Evolutionary conservation across 2,888 invertebrate species (phyloP).

Genomic region (Lagria hirta): DNA sequence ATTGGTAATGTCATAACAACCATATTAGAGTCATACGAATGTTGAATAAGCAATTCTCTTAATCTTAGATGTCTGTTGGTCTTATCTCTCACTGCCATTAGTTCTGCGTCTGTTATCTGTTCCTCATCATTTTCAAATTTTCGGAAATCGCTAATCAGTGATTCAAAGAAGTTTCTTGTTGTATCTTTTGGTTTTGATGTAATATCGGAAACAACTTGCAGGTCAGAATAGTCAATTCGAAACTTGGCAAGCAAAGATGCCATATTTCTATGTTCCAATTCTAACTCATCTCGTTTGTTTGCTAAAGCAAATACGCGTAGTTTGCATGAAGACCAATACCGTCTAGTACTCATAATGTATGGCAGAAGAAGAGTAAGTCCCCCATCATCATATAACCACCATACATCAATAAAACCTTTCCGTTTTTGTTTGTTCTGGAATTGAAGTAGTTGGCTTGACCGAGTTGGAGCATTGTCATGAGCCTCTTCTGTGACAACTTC

Average conservation of each 20-base stretch:
- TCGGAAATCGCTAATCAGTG: conserved; percentile 73
- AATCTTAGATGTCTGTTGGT: conserved; percentile 88
- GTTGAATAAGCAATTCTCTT: conserved; percentile 78
- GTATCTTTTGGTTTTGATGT: conserved; percentile 80
- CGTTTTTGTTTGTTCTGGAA: conserved; percentile 72
- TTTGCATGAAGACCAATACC: conserved; percentile 66
- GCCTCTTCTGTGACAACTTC: conserved; percentile 40
- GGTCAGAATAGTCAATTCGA: conserved; percentile 93
- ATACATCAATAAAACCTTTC: conserved; percentile 85
- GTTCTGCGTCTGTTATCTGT: conserved; percentile 74
- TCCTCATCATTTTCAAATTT: conserved; percentile 61
- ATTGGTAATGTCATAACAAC: conserved; percentile 95
- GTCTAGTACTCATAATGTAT: conserved; percentile 68
- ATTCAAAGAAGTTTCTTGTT: conserved; percentile 78
- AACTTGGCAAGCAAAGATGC: conserved; percentile 95
- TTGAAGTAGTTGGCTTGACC: conserved; percentile 61
- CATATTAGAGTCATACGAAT: conserved; percentile 80
- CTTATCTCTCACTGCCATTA: conserved; percentile 79
- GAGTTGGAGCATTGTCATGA: conserved; percentile 57
- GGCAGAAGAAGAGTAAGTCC: conserved; percentile 75
- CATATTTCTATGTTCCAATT: conserved; percentile 91
- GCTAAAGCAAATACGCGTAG: conserved; percentile 81
- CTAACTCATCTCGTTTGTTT: conserved; percentile 85
- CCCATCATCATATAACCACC: conserved; percentile 99
- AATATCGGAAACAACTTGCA: conserved; percentile 89